Base-by-base conservation (phyloP, 2,113 vertebrate species). In the Hepsetus odoe region DNA sequence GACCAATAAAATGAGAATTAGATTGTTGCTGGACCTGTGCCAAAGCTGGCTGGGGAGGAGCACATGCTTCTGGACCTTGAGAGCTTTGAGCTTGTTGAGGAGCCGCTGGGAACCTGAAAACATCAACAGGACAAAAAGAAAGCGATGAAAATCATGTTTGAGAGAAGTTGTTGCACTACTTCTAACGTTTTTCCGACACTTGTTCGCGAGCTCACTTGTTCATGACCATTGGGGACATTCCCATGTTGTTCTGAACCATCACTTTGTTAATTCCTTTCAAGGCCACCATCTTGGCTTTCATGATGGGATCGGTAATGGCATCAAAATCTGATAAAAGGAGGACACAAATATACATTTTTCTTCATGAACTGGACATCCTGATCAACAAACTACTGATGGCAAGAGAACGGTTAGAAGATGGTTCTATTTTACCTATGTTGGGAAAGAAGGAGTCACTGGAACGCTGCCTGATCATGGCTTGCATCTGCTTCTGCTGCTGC, bases 211-310 rank as follows among this genome's bases (percentile, higher is more conserved):
- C 83, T 84, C 91, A 98, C 97, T 96, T 96, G 93, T 94, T 98
- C 91, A 97, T 94, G 42, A 93, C 95, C 87, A 97, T 94, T 2
- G 95, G 93, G 32, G 94, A 92, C 86, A 99, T 95, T 44, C 94
- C 94, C 90, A 99, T 92, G 74, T 85, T 97, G 78, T 91, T 95
- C 79, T 99, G 97, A 0, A 92, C 95, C 97, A 99, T 97, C 30
- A 99, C 96, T 91, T 98, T 98, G 87, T 99, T 99, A 88, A 99
- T 99, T 72, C 98, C 98, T 86, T 98, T 97, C 30, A 99, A 90
- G 69, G 96, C 98, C 49, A 99, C 96, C 96, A 99, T 99, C 92
- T 99, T 99, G 56, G 98, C 98, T 87, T 98, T 99, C 97, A 98
- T 98, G 88, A 99, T 99, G 18, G 98, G 97, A 87, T 99, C 97